Percentiles rank a stretch among this genome's conserved stretches.
These are phyloP conservation scores for Pseudotriccus pelzelni DNA, from an alignment of 2,797 vertebrate species.

Conservation along the genomic window DNA sequence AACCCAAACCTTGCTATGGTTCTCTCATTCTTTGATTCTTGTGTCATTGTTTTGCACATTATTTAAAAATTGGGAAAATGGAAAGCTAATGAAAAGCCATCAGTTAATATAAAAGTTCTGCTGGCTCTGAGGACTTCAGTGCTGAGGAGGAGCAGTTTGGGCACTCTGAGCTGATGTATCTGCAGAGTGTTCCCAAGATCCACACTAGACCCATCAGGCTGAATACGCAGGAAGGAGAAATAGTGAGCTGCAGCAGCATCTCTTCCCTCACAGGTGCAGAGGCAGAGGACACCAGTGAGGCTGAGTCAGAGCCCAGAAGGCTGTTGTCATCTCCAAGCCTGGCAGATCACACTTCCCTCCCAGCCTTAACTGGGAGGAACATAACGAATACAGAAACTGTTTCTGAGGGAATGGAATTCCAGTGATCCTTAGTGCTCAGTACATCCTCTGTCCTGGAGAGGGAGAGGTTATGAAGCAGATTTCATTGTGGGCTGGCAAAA, in stretches of 20 bases:
- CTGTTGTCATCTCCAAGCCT: neutral
- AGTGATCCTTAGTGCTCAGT: neutral
- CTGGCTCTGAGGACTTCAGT: neutral
- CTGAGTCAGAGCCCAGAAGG: neutral
- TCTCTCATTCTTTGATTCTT: neutral
- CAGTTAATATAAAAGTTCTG: neutral
- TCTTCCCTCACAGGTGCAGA: rapidly evolving
- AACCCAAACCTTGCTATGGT: neutral
- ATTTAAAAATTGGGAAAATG: neutral
- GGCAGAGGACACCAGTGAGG: neutral
- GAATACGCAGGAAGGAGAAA: neutral
- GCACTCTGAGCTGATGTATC: neutral
- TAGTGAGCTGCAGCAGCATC: neutral
- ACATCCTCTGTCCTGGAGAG: neutral
- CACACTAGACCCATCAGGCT: neutral
- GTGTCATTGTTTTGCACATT: neutral
- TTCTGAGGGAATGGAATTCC: neutral
- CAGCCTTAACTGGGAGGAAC: neutral
- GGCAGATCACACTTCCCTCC: neutral
- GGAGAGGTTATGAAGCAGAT: neutral
- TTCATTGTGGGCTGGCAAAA: neutral
- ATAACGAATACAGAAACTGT: neutral
- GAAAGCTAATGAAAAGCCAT: neutral
- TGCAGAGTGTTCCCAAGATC: neutral
- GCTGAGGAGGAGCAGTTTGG: neutral